Evolutionary conservation across 2,888 invertebrate genomes (phyloP), one percentile per base, ranked within the genome.

Genomic region (Pasiphila rectangulata): DNA sequence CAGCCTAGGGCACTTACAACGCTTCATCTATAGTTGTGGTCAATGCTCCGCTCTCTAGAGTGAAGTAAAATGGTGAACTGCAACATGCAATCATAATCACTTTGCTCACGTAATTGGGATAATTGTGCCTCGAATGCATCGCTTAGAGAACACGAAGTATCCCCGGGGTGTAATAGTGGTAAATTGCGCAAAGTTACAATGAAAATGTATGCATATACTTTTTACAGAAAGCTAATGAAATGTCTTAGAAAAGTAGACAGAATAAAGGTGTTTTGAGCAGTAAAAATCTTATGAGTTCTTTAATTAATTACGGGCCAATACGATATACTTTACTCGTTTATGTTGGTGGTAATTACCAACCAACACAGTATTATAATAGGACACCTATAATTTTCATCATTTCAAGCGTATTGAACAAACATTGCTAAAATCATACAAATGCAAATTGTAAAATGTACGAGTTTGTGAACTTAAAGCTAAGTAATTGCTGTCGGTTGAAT

Each of bases 91-190:
- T 46, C 35, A 46, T 30, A 37, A 47, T 24, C 40, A 46, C 29
- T 50, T 35, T 36, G 21, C 43, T 25, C 6, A 27, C 40, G 21
- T 46, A 46, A 41, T 40, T 46, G 36, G 17, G 23, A 46, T 46
- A 40, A 41, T 40, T 34, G 34, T 27, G 6, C 4, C 27, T 38
- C 20, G 25, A 45, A 39, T 40, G 23, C 46, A 27, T 24, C 32
- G 29, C 29, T 35, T 40, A 45, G 23, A 38, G 37, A 37, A 42
- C 45, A 41, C 41, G 41, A 41, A 21, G 37, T 13, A 41, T 46
- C 21, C 40, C 13, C 17, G 16, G 13, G 38, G 34, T 17, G 17
- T 34, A 21, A 21, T 38, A 1, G n/a, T 10, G 9, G 32, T 23
- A 29, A 44, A 37, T 44, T 30, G n/a, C 20, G 12, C 9, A 6